Base-by-base conservation (phyloP, 2,797 vertebrate species). In the Eleutherodactylus coqui region DNA sequence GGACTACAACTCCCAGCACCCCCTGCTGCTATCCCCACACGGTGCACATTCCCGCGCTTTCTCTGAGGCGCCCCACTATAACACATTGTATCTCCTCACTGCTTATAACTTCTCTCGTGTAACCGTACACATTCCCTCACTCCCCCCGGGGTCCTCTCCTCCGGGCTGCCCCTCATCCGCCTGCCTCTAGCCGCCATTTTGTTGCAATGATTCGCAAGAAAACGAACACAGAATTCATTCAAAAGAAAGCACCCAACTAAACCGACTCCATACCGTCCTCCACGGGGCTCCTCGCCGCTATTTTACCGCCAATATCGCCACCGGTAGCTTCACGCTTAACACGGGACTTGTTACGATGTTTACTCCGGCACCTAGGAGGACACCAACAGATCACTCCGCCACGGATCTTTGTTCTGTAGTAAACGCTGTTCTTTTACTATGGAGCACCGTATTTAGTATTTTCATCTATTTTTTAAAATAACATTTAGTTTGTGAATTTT, bases 131-230 rank as follows among this genome's bases (percentile, higher is more conserved):
- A 36, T 47, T 11, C 29, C 70, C 83, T 55, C 32, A n/a, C 83
- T 77, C 60, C 83, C 67, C 77, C 84, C 29, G 77, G 84, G 84
- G 77, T 85, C 77, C 84, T 85, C 76, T 72, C 67, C 64, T 70
- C 27, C 64, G 67, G 77, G 84, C 84, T 85, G 84, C 67, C 84
- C 84, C 67, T 16, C 19, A 5, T 73, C 77, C 70, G 84, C 84
- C 84, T 85, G 84, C 76, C 36, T 45, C 32, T 29, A 62, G 67
- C 60, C 64, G 77, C 77, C 84, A 85, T 80, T 41, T 80, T 80
- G 77, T 24, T 5, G 7, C 17, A 3, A 38, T 8, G 0, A 19
- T 8, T 11, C 19, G 29, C 2, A 21, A 0, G 3, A 36, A n/a
- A 8, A n/a, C 0, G 27, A 43, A 16, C 5, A n/a, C 64, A 27